Percentiles rank a stretch among this genome's conserved stretches.
phyloP scores from a whole-genome alignment of 2,797 vertebrate genomes.

The Tapirus indicus region DNA sequence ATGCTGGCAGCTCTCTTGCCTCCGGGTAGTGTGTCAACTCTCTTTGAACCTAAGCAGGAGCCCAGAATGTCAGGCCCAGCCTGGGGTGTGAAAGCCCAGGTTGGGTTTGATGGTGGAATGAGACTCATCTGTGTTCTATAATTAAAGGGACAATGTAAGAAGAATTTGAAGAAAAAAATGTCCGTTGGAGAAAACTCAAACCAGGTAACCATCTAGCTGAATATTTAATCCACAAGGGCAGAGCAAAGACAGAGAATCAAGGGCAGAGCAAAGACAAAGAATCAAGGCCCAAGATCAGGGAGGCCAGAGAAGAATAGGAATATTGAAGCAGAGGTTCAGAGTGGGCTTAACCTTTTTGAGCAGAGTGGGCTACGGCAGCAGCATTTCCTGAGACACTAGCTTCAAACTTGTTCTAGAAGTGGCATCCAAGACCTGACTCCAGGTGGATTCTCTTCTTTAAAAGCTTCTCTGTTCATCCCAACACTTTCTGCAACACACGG shows the following conservation, averaged over 20 bases:
- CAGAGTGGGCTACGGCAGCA: rapidly evolving
- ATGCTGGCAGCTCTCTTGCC: neutral
- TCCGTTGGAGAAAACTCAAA: neutral
- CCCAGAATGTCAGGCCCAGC: neutral
- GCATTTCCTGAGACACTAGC: neutral
- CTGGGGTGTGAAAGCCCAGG: neutral
- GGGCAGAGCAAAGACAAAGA: neutral
- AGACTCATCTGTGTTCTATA: neutral
- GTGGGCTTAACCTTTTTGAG: neutral
- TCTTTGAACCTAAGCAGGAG: neutral
- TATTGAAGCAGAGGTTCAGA: neutral
- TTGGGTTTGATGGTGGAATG: neutral
- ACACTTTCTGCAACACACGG: neutral
- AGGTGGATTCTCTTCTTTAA: neutral
- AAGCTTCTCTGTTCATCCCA: neutral
- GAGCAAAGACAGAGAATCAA: neutral
- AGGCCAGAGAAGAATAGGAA: neutral
- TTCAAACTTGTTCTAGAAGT: neutral
- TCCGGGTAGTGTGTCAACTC: neutral
- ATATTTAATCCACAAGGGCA: neutral
- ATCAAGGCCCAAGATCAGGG: neutral
- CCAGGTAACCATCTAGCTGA: neutral
- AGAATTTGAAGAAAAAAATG: neutral
- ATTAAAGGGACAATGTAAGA: neutral
- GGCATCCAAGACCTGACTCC: no score